Evolutionary conservation across 2,113 vertebrate genomes (phyloP), one percentile per base, ranked within the genome.

Genomic region (Sardina pilchardus): DNA sequence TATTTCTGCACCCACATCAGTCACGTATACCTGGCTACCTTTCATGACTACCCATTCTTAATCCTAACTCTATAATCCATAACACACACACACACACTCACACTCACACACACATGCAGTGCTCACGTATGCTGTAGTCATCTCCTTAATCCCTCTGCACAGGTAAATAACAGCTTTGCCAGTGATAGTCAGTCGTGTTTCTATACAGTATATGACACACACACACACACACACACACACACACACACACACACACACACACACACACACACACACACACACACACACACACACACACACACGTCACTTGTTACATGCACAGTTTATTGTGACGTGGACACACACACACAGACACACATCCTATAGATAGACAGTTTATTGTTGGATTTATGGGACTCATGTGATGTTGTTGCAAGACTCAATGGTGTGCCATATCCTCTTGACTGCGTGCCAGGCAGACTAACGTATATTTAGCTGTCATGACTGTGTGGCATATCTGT

Each of bases 61-160:
- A 71, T 71, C 63, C 63, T 71, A 63, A 71, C 63, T 12, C 63
- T 71, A 14, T 71, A 71, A 71, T 71, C 63, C 63, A 71, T 30
- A 71, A 71, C 63, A 71, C 63, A 71, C 63, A 71, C 63, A 34
- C 26, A 71, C 59, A n/a, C 56, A 63, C 56, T 26, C 56, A 63
- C 24, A n/a, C 24, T 1, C 17, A 56, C 16, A 19, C 53, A 56
- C 53, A 14, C 8, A 47, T 12, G 10, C 45, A 12, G 21, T 34
- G 30, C 63, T 71, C 63, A 71, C 50, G 50, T 53, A 53, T 26
- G 63, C n/a, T 34, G n/a, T 71, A 26, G 26, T 71, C 63, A 71
- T 71, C n/a, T 71, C 9, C 63, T 10, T 71, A 12, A 71, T 71
- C 63, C 63, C 30, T 14, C 50, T 53, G 19, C 16, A 53, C 16